A percentile compares a stretch with the other conserved stretches of the same genome.
Evolutionary conservation across 2,888 invertebrate species (phyloP).

Genomic region (Xestia c-nigrum): DNA sequence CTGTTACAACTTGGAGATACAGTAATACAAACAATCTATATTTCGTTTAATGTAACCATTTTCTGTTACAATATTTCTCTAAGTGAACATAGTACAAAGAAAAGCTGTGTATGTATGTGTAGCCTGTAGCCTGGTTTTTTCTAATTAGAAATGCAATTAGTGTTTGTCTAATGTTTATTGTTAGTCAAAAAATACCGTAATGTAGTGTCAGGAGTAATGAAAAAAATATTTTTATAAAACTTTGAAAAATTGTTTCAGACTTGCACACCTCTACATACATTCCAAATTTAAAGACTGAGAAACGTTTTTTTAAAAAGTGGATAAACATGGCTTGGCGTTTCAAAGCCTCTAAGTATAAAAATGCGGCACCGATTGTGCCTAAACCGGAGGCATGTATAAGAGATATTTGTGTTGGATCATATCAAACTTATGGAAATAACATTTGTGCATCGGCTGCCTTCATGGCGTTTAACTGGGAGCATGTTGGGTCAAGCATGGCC

Average conservation of each 20-base stretch:
- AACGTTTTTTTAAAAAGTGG: slow-evolving; percentile 78
- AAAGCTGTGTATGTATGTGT: slow-evolving; percentile 40
- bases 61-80: slow-evolving; percentile 52
- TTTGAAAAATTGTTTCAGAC: slow-evolving; percentile 73
- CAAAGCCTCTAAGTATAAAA: slow-evolving; percentile 99
- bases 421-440: slow-evolving; percentile 98
- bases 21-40: slow-evolving; percentile 27
- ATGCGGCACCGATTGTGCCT: slow-evolving; percentile 98
- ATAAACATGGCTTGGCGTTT: slow-evolving; percentile 97
- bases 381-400: slow-evolving; percentile 97
- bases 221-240: slow-evolving; percentile 17
- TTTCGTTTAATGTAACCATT: slow-evolving; percentile 22
- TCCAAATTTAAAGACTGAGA: slow-evolving; percentile 88
- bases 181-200: slow-evolving; percentile 63
- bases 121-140: slow-evolving; percentile 61
- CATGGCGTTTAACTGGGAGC: slow-evolving; percentile 99
- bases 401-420: slow-evolving; percentile 97
- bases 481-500: slow-evolving; percentile 97
- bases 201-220: slow-evolving; percentile 18
- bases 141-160: slow-evolving; percentile 68
- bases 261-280: slow-evolving; percentile 75
- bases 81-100: slow-evolving; percentile 38
- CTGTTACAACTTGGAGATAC: slow-evolving; percentile 28
- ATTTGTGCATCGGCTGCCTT: slow-evolving; percentile 98
- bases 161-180: slow-evolving; percentile 64